Conservation (phyloP, 1,140 invertebrate species). For the Procambarus virginalis region DNA sequence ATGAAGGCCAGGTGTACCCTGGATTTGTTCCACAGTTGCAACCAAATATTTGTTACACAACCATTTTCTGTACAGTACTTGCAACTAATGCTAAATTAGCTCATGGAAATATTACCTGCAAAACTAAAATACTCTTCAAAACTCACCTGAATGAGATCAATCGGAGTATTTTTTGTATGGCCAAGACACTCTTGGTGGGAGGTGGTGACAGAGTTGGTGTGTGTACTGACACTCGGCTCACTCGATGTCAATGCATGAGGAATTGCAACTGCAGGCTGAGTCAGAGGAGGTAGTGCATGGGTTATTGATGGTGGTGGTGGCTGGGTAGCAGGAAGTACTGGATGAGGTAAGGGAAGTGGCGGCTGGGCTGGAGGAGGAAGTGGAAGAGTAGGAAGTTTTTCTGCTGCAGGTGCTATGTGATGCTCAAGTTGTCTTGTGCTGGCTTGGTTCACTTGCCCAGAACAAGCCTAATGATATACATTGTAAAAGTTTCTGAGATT, state of each 20-base stretch:
- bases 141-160: constrained; percentile 34
- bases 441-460: constrained; percentile 9
- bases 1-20: too few relatives aligned
- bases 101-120: too few relatives aligned
- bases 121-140: too few relatives aligned
- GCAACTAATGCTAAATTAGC: too few relatives aligned
- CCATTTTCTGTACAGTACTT: too few relatives aligned
- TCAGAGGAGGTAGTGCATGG: background rate
- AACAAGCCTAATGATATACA: background rate
- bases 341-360: background rate
- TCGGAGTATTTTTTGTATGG: constrained; percentile 9
- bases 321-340: background rate
- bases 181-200: constrained; percentile 16
- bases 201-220: background rate
- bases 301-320: background rate
- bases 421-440: constrained; percentile 15
- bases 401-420: background rate
- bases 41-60: too few relatives aligned
- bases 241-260: background rate
- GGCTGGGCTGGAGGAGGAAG: background rate
- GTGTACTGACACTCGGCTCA: background rate
- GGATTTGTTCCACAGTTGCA: too few relatives aligned
- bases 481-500: too few relatives aligned
- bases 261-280: background rate
- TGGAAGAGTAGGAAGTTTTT: constrained; percentile 17